These are phyloP conservation scores for Caenorhabditis sp. DNA, from an alignment of 2,888 invertebrate species.

Conservation along the genomic window DNA sequence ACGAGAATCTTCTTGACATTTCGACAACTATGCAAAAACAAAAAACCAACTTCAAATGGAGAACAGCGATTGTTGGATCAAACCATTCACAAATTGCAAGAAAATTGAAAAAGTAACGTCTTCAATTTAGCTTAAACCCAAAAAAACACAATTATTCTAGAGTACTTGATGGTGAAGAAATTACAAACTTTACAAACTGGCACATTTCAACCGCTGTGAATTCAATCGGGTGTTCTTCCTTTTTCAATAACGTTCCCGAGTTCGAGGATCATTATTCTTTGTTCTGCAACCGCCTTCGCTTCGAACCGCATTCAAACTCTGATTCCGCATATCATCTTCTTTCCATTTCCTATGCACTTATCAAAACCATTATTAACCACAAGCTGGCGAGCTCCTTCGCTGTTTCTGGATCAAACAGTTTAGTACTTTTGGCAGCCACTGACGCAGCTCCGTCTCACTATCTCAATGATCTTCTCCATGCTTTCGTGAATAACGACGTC, in stretches of 20 bases:
- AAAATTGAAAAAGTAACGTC: slow-evolving; percentile 32
- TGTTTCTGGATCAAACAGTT: slow-evolving; percentile 54
- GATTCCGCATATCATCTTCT: slow-evolving; percentile 51
- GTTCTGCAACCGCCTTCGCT: slow-evolving; percentile 65
- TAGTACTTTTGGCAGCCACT: slow-evolving; percentile 55
- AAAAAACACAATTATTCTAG: slow-evolving; percentile 26
- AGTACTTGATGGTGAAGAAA: slow-evolving; percentile 16
- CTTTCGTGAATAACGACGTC: slow-evolving; percentile 58
- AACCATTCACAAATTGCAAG: slow-evolving; percentile 53
- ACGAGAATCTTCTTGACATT: slow-evolving; percentile 58
- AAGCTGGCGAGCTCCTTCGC: slow-evolving; percentile 42
- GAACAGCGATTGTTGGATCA: slow-evolving; percentile 54
- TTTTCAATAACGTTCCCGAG: slow-evolving; percentile 43
- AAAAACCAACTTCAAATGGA: slow-evolving; percentile 64
- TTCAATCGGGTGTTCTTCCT: slow-evolving; percentile 43
- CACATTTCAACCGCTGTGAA: slow-evolving; percentile 29
- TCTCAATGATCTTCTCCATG: slow-evolving; percentile 65
- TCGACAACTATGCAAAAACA: slow-evolving; percentile 64
- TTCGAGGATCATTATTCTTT: slow-evolving; percentile 57
- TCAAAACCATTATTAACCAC: slow-evolving; percentile 50
- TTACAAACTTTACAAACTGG: slow-evolving; percentile 11
- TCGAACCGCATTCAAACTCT: slow-evolving; percentile 52
- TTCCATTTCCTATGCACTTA: slow-evolving; percentile 39
- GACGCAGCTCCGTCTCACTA: slow-evolving; percentile 67
- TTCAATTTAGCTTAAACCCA: neutral